Percentiles rank a stretch among this genome's conserved stretches.
phyloP scores from a whole-genome alignment of 1,140 invertebrate genomes.

The Conus ventricosus region DNA sequence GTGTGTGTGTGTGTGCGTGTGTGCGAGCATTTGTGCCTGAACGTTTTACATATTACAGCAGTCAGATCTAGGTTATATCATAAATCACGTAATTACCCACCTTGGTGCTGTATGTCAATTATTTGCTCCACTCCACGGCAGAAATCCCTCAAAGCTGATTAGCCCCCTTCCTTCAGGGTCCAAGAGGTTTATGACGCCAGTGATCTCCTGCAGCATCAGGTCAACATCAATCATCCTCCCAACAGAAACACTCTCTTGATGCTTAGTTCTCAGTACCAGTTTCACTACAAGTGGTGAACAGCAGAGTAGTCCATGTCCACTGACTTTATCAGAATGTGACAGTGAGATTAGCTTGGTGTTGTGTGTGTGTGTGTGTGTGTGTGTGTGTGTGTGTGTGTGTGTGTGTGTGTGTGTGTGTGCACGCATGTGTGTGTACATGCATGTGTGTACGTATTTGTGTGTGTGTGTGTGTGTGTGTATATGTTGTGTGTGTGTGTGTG shows the following conservation, averaged over 20 bases:
- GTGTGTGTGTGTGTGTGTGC: not conserved
- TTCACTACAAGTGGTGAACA: too few species aligned
- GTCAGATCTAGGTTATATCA: too few species aligned
- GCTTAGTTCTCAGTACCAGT: too few species aligned
- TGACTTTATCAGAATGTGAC: too few species aligned
- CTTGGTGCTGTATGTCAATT: conserved; percentile 58
- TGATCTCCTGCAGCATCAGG: conserved; percentile 60
- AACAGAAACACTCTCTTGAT: too few species aligned
- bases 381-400: conserved; percentile 11
- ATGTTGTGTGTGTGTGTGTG: too few species aligned
- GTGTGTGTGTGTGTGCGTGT: too few species aligned
- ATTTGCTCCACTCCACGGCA: conserved; percentile 70
- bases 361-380: not conserved
- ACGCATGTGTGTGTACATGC: too few species aligned
- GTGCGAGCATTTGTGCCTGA: too few species aligned
- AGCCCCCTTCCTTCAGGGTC: conserved; percentile 70
- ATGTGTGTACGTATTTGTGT: not conserved
- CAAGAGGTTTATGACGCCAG: conserved; percentile 66
- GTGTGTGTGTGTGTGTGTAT: too few species aligned
- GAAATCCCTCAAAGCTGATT: conserved; percentile 70
- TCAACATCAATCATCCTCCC: not conserved
- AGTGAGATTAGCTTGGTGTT: not conserved
- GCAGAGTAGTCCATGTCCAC: too few species aligned
- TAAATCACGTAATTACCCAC: conserved; percentile 27
- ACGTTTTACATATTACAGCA: too few species aligned